Evolutionary conservation across 1,140 invertebrate species (phyloP).

Genomic region (Calephelis nemesis): DNA sequence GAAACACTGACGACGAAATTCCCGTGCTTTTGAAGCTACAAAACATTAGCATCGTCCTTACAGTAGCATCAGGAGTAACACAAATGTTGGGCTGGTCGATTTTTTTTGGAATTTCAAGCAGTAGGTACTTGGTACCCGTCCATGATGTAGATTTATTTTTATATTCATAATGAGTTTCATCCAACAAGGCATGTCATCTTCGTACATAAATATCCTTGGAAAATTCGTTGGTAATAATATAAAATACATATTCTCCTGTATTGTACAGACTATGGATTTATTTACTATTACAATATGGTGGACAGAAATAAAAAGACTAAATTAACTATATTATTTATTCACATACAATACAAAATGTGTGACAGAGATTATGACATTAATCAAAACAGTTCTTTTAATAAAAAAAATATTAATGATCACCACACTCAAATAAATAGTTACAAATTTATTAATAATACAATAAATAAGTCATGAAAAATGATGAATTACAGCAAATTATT

Average conservation of each 20-base stretch:
- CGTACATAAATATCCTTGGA: too few species aligned
- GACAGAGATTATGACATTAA: conserved; percentile 69
- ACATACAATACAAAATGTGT: conserved; percentile 78
- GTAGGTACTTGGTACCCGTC: too few species aligned
- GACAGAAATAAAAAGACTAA: conserved; percentile 36
- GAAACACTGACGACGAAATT: too few species aligned
- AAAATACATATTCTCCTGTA: background rate
- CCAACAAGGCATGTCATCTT: too few species aligned
- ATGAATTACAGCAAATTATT: conserved; percentile 34
- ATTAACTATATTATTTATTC: conserved; percentile 78
- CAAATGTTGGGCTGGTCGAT: too few species aligned
- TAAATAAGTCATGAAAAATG: conserved; percentile 65
- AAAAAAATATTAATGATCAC: conserved; percentile 71
- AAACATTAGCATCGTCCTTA: too few species aligned
- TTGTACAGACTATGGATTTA: background rate
- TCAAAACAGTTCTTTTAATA: conserved; percentile 56
- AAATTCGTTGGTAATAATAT: background rate
- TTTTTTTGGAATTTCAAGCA: too few species aligned
- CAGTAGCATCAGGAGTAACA: too few species aligned
- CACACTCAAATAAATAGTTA: conserved; percentile 75
- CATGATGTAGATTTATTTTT: too few species aligned
- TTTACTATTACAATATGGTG: background rate
- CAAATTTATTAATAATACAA: conserved; percentile 56
- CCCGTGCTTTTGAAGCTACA: too few species aligned
- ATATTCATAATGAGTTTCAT: too few species aligned